Conservation (phyloP, 2,113 vertebrate genomes). For the Sminthopsis crassicaudata region DNA sequence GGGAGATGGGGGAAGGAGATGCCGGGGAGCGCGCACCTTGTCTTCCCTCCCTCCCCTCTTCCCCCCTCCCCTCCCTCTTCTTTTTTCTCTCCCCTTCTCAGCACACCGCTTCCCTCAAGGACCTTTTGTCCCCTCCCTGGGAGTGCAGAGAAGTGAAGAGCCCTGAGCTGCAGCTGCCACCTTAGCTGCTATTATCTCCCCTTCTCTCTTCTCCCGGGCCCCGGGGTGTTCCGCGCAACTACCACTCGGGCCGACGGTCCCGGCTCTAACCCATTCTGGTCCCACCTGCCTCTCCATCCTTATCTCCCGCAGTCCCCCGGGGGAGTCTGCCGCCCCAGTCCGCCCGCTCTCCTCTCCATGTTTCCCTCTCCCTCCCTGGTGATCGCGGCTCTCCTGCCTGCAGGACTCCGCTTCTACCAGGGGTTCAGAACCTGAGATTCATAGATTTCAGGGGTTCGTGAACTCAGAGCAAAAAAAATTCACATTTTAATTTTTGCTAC, state of each 20-base stretch:
- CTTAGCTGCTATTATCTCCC: not conserved
- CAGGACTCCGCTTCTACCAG: not conserved
- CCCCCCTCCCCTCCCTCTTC: not conserved
- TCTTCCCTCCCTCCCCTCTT: not conserved
- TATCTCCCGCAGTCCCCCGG: not conserved
- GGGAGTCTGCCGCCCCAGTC: not conserved
- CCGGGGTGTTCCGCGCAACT: too few species aligned
- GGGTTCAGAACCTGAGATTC: not conserved
- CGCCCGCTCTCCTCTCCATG: not conserved
- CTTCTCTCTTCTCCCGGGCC: not conserved
- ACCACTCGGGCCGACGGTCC: too few species aligned
- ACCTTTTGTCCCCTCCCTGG: not conserved
- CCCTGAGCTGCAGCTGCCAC: fast-evolving
- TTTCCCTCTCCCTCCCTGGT: not conserved
- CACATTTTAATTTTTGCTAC: not conserved
- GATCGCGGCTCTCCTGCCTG: not conserved
- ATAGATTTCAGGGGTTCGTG: not conserved
- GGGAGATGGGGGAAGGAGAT: not conserved
- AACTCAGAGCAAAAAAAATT: not conserved
- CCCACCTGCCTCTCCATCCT: not conserved
- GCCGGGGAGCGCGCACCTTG: not conserved
- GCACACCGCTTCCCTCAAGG: not conserved
- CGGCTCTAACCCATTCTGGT: too few species aligned
- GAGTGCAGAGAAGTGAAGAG: not conserved
- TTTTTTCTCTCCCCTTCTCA: not conserved